Evolutionary conservation across 2,113 vertebrate genomes (phyloP), one percentile per base, ranked within the genome.

Genomic region (Zosterops pallidus): DNA sequence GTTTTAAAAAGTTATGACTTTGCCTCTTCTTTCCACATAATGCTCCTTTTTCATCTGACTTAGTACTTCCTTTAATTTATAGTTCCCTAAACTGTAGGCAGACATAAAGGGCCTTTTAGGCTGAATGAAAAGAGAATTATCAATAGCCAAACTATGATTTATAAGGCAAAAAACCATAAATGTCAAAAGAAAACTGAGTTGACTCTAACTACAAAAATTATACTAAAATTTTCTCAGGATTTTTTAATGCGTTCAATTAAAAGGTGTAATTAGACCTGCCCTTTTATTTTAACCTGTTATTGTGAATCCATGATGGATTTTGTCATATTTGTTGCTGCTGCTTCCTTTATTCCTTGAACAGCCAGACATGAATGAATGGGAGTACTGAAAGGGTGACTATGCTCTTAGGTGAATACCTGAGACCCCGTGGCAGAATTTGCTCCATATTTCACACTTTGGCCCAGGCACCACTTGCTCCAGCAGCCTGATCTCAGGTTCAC

Each of bases 71-170:
- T 89, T 92, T 91, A 90, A 96, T 96, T 96, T 95, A 95, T 95
- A 69, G 59, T 77, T 52, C 64, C 84, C 79, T 82, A 72, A 95
- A 68, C 78, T 53, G 68, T 37, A 90, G 10, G 56, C 52, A 80
- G 71, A 90, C 90, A 95, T 88, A 96, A 94, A 62, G 82, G 33
- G 23, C 84, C 78, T 79, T 95, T 96, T 88, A 95, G 64, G 21
- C 33, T 94, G 79, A 88, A 90, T 95, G 87, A 96, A 96, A 91
- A 44, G 79, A 94, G 89, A 92, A 86, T 95, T 96, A 95, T 88
- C 84, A 83, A 91, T 94, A 88, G 71, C 82, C 24, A 81, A 92
- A 56, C 47, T 81, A 23, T 80, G 60, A 91, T 88, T 94, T 91
- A 68, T 75, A 68, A 64, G 49, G 50, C 26, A 86, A 83, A 81